Base-by-base conservation (phyloP, 1,140 invertebrate species). In the Heliconius eleuchia region DNA sequence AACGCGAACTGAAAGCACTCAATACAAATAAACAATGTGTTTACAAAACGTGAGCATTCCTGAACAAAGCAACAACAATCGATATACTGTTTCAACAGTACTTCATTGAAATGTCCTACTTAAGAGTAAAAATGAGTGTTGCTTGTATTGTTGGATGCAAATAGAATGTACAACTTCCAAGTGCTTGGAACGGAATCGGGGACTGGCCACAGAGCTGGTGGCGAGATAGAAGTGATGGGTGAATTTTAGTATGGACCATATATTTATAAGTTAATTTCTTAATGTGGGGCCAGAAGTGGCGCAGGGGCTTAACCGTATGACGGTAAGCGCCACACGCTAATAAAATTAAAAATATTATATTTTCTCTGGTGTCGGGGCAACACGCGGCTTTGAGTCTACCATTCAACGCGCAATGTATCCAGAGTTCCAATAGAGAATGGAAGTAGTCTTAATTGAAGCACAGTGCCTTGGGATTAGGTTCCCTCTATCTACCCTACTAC, bases 41-140 rank as follows among this genome's bases (percentile, higher is more conserved):
- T 73, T 74, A 78, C 80, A 78, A 85, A 85, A 85, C 80, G 83
- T 74, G 82, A 82, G 74, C 80, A 80, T 82, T 57, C 42, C 80
- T 52, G 82, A 87, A 87, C 86, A 88, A 88, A 83, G 80, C 80
- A 81, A 42, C 76, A 83, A 87, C 83, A 83, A 87, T 87, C 82
- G 81, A 84, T 85, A 84, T 78, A 77, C 78, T 78, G 80, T 82
- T 86, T 82, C 79, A 82, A 85, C 80, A 81, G 84, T 83, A 80
- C 83, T 87, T 84, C 84, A 87, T 87, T 86, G 87, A 87, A 87
- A 85, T 83, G 87, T 84, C 86, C 86, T 84, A 87, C 86, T 91
- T 89, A 86, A 87, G 85, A 86, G 87, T 84, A 91, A 92, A 92
- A 92, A 92, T 92, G 88, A 90, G 84, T 91, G 89, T 88, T 86